Conservation (phyloP, 2,113 vertebrate species). For the Aegotheles bennettii region DNA sequence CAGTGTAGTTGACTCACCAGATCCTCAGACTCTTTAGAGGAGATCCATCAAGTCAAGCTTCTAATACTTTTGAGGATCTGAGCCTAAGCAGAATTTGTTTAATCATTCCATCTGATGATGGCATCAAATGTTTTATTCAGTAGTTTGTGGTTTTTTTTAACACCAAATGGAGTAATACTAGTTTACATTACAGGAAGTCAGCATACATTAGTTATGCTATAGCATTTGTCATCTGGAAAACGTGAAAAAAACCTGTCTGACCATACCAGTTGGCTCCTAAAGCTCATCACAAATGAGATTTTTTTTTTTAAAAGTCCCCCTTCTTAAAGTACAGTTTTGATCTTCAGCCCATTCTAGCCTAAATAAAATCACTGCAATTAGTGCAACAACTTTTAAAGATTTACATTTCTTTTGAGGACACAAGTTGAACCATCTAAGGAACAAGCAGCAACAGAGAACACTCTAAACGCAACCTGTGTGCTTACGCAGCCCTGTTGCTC, state of each 20-base stretch:
- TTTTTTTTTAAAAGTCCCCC: background rate
- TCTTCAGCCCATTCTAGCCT: background rate
- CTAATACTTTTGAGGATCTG: background rate
- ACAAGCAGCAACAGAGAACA: background rate
- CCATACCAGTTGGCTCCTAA: background rate
- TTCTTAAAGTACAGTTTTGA: background rate
- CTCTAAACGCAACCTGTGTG: fast-evolving
- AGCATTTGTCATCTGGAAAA: background rate
- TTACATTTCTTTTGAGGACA: background rate
- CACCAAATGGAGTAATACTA: background rate
- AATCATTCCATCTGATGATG: background rate
- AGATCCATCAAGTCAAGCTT: background rate
- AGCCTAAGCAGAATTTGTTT: background rate
- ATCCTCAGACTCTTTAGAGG: background rate
- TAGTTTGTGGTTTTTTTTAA: background rate
- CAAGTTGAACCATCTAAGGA: background rate
- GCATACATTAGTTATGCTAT: background rate
- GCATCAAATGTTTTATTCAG: background rate
- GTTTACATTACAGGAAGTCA: background rate
- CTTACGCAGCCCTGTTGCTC: background rate
- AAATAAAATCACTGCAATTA: fast-evolving
- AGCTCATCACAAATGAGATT: background rate
- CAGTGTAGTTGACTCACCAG: background rate
- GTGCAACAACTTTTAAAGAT: background rate
- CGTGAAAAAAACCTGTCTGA: background rate